A percentile compares a stretch with the other conserved stretches of the same genome.
Evolutionary conservation across 1,140 invertebrate species (phyloP).

Genomic region (Bombus ignitus): DNA sequence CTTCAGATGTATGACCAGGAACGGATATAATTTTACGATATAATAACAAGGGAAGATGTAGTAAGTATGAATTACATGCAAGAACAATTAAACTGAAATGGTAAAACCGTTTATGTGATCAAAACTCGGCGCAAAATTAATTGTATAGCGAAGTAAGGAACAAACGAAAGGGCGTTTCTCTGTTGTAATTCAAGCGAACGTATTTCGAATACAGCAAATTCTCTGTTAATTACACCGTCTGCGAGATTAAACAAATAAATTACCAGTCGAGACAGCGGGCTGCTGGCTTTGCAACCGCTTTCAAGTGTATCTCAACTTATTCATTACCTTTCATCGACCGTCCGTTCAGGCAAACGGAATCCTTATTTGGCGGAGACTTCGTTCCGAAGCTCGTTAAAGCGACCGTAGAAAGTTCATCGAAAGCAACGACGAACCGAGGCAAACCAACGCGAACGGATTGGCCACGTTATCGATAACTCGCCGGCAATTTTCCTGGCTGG

Average conservation of each 20-base stretch:
- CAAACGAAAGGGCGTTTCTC: not conserved
- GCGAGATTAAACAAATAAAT: not conserved
- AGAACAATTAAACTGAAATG: not conserved
- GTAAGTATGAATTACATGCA: too few relatives aligned
- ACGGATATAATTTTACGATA: not conserved
- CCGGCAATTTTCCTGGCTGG: not conserved
- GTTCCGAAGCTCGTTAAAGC: conserved; percentile 44
- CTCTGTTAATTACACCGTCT: not conserved
- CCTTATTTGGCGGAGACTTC: conserved; percentile 46
- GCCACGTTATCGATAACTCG: conserved; percentile 17
- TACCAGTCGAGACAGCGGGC: not conserved
- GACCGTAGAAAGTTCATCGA: conserved; percentile 42
- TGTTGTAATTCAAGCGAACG: too few relatives aligned
- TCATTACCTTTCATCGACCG: conserved; percentile 36
- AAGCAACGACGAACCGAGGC: not conserved
- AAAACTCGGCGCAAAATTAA: not conserved
- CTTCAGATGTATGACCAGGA: not conserved
- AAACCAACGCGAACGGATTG: not conserved
- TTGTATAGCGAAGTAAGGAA: not conserved
- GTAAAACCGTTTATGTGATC: not conserved
- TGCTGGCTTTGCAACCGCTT: not conserved
- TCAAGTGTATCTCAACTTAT: conserved; percentile 29
- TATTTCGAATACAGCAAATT: not conserved
- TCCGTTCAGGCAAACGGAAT: conserved; percentile 6
- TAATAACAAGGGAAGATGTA: not conserved